phyloP scores from a whole-genome alignment of 2,797 vertebrate genomes.

The Ateles fusciceps region DNA sequence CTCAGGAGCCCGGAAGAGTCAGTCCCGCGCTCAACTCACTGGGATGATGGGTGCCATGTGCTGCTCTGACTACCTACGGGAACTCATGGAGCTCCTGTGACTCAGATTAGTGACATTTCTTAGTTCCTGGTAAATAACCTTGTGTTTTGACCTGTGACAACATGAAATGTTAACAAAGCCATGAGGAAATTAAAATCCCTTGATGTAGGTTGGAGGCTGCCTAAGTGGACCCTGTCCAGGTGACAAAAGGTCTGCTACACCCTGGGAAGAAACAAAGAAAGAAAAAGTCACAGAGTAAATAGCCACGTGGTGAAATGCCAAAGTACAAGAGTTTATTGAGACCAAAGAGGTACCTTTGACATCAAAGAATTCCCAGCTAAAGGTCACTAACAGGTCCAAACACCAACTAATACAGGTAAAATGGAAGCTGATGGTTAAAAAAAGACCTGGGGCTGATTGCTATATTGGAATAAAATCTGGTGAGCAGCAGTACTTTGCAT shows the following conservation, averaged over 20 bases:
- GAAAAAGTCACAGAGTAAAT: constrained; percentile 49
- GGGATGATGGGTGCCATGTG: accelerated
- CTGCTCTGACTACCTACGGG: background rate
- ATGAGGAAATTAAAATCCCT: constrained; percentile 67
- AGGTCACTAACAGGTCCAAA: constrained; percentile 18
- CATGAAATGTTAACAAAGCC: constrained; percentile 74
- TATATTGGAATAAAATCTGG: background rate
- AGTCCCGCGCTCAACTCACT: background rate
- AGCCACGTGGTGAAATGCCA: constrained; percentile 61
- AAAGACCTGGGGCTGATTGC: background rate
- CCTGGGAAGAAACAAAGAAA: constrained; percentile 59
- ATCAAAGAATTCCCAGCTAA: constrained; percentile 12
- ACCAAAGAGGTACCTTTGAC: constrained; percentile 58
- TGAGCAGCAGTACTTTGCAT: background rate
- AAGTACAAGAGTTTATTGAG: constrained; percentile 60
- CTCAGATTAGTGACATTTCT: constrained; percentile 66
- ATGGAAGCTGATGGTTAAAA: constrained; percentile 3
- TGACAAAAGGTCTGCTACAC: constrained; percentile 52
- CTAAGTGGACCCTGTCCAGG: constrained; percentile 15
- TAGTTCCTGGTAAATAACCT: constrained; percentile 61
- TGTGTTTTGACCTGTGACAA: constrained; percentile 71
- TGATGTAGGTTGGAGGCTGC: constrained; percentile 55
- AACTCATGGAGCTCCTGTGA: background rate
- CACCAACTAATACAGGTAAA: background rate
- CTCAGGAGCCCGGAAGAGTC: background rate